Conservation (phyloP, 1,140 invertebrate species). For the Venturia canescens region DNA sequence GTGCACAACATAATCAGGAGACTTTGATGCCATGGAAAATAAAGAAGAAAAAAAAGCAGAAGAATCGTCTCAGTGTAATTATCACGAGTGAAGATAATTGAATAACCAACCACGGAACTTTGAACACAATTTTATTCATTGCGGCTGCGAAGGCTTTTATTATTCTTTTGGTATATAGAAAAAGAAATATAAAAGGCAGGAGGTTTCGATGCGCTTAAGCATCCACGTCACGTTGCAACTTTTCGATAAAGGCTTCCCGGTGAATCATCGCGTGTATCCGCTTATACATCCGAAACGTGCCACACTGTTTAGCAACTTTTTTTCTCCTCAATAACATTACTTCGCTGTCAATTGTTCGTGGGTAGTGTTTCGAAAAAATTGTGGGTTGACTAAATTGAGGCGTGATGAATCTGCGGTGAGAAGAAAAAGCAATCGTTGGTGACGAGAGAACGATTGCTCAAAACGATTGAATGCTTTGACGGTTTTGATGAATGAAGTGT, state of each 20-base stretch:
- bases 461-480: not conserved
- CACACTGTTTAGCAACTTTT: slow-evolving; percentile 9
- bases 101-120: not conserved
- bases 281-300: slow-evolving; percentile 22
- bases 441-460: not conserved
- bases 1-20: slow-evolving; percentile 15
- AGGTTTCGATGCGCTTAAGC: not conserved
- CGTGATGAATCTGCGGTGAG: not conserved
- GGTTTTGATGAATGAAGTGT: not conserved
- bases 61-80: not conserved
- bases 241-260: slow-evolving; percentile 16
- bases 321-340: not conserved
- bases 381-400: not conserved
- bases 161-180: not conserved
- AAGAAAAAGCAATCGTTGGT: not conserved
- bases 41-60: not conserved
- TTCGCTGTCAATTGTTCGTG: not conserved
- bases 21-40: not conserved
- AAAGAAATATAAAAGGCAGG: not conserved
- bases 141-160: not conserved
- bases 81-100: not conserved
- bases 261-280: slow-evolving; percentile 28
- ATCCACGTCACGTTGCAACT: slow-evolving; percentile 33
- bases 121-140: not conserved
- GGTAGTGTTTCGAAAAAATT: not conserved